These are phyloP conservation scores for Leptodactylus fuscus DNA, from an alignment of 2,113 vertebrate genomes.

Conservation along the genomic window DNA sequence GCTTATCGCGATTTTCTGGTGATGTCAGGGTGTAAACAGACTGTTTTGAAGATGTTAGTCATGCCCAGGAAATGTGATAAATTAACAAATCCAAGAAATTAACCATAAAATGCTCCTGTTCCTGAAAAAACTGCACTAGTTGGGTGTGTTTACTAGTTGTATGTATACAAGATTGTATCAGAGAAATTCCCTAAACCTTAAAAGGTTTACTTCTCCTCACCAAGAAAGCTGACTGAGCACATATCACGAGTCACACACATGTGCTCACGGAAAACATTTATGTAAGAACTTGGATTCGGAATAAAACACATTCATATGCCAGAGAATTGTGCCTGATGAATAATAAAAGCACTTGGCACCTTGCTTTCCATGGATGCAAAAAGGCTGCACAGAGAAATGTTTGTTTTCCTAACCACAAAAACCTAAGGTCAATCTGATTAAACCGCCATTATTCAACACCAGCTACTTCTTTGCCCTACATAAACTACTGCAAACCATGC, in stretches of 20 bases:
- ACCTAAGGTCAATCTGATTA: neutral
- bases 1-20: too few species aligned
- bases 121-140: neutral
- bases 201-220: neutral
- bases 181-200: neutral
- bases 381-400: conserved; percentile 80
- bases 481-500: neutral
- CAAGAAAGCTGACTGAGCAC: neutral
- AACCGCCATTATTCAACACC: neutral
- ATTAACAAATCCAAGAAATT: too few species aligned
- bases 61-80: too few species aligned
- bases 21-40: too few species aligned
- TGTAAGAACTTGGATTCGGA: neutral
- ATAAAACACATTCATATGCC: neutral
- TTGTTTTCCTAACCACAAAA: conserved; percentile 10
- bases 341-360: conserved; percentile 90
- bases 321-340: conserved; percentile 68
- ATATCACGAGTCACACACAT: neutral
- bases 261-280: conserved; percentile 3
- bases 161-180: neutral
- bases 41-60: too few species aligned
- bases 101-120: neutral
- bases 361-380: conserved; percentile 81
- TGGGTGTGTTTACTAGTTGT: neutral
- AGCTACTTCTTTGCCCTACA: neutral